Evolutionary conservation across 2,113 vertebrate genomes (phyloP).

Genomic region (Furnarius figulus): DNA sequence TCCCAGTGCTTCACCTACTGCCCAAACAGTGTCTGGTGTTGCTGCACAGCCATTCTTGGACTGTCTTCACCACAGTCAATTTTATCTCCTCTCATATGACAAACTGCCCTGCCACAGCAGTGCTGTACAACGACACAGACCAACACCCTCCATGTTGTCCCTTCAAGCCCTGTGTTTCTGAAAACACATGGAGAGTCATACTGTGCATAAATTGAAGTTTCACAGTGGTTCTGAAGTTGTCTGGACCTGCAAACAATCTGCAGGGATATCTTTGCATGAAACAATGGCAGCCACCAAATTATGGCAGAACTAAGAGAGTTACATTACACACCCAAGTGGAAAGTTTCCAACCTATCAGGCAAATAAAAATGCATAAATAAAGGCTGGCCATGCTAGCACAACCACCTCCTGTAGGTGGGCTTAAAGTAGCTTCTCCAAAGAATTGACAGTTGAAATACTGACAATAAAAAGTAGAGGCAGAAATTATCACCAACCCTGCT

Average conservation of each 20-base stretch:
- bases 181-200: neutral
- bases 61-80: neutral
- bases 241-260: neutral
- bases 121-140: neutral
- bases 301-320: neutral
- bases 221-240: neutral
- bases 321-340: neutral
- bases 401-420: neutral
- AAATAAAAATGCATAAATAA: neutral
- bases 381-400: rapidly evolving
- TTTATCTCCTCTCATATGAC: neutral
- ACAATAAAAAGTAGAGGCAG: neutral
- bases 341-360: neutral
- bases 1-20: neutral
- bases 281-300: neutral
- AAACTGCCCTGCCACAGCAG: neutral
- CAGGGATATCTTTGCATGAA: neutral
- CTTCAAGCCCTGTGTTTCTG: neutral
- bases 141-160: neutral
- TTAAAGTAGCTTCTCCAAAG: neutral
- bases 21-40: neutral
- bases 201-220: neutral
- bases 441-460: neutral
- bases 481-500: neutral
- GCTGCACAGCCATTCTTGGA: neutral